Evolutionary conservation across 2,113 vertebrate species (phyloP).

Genomic region (Thamnophis sirtalis): DNA sequence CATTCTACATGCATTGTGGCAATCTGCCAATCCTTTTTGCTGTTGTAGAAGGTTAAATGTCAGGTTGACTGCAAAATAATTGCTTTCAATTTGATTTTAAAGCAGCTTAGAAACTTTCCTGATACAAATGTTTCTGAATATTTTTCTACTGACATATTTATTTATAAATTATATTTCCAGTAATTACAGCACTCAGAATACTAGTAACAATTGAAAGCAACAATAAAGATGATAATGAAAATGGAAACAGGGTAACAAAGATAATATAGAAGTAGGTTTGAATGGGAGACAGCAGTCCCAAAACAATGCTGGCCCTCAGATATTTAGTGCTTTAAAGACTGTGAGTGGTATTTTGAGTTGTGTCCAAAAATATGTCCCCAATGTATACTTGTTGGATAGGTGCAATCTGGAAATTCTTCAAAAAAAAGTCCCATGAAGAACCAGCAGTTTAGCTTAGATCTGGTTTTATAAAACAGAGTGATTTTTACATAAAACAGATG

Average conservation of each 20-base stretch:
- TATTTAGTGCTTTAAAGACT: neutral
- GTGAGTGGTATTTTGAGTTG: neutral
- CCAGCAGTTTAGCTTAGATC: neutral
- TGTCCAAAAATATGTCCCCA: neutral
- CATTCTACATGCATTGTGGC: neutral
- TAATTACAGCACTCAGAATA: neutral
- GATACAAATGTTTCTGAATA: neutral
- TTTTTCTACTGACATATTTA: conserved; percentile 19
- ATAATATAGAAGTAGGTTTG: neutral
- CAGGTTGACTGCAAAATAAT: neutral
- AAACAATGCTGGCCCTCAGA: neutral
- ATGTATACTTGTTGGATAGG: neutral
- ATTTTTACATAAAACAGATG: neutral
- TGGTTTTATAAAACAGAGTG: neutral
- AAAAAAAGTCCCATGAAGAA: neutral
- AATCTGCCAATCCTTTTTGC: neutral
- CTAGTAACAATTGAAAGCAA: neutral
- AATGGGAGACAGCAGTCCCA: neutral
- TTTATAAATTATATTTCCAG: neutral
- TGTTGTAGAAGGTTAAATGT: neutral
- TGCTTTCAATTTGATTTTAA: neutral
- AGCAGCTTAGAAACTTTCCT: conserved; percentile 1
- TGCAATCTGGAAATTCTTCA: neutral
- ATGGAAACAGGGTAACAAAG: neutral
- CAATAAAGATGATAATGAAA: neutral